Evolutionary conservation across 1,140 invertebrate species (phyloP), one percentile per base, ranked within the genome.

Genomic region (Samia ricini): DNA sequence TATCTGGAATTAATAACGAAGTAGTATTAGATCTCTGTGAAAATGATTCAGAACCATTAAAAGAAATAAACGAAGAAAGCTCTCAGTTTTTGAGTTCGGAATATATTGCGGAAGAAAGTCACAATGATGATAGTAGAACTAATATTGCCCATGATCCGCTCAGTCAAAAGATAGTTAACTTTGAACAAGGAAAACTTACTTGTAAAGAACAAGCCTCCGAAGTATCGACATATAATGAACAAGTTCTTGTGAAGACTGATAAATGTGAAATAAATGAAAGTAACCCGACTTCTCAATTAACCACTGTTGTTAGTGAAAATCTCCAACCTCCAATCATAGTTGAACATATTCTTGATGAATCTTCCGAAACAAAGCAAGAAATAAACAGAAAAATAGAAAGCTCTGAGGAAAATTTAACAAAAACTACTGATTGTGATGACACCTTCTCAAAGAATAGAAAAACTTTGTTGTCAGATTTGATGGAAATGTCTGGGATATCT

Each of bases 401-500:
- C 12, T 7, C 33, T 12, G 33, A 42, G 33, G 33, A 42, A 42
- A 42, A 15, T 42, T 12, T 15, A 42, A 15, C 4, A 42, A 42
- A 12, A 42, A 12, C 12, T 42, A 42, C 12, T 3, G 26, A 36
- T 8, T 42, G 4, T 7, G n/a, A 54, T 51, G 29, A 55, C 48
- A 24, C 42, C 7, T 56, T 15, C 54, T 18, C 56, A 20, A 23
- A 36, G 1, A 23, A 21, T 22, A 52, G 51, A 23, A 61, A 56
- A 50, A 24, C 57, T 6, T 36, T 59, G 24, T 33, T 59, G 3
- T 59, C 57, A 18, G 85, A 90, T 71, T 75, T 90, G 60, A 90
- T 90, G 88, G 81, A 83, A 74, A 83, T 90, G 82, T 88, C 85
- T 19, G 88, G 88, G 3, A 89, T 89, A 66, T 84, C 75, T 4